Percentiles rank a stretch among this genome's conserved stretches.
Conservation (phyloP, 30 jellyfish, hydroid and myxozoan species). For the Rhopilema esculentum region DNA sequence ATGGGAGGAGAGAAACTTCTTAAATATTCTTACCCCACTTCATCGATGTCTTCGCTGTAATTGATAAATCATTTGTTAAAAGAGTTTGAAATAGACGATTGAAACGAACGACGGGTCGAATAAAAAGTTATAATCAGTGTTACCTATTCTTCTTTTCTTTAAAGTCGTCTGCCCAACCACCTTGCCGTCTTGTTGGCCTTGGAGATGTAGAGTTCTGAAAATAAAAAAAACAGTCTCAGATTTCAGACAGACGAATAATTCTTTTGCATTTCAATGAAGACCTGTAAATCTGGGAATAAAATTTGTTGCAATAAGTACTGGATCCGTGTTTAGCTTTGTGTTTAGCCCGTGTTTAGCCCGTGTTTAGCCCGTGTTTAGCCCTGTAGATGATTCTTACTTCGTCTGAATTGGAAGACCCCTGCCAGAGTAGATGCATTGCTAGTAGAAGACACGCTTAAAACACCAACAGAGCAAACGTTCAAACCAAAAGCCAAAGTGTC, state of each 20-base stretch:
- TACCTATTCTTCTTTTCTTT: constrained; percentile 86
- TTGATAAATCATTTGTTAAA: constrained; percentile 11
- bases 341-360: no score
- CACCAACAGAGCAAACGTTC: no score
- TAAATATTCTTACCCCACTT: constrained; percentile 50
- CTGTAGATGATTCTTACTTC: no score
- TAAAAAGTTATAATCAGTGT: not conserved
- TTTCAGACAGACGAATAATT: not conserved
- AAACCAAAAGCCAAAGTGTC: no score
- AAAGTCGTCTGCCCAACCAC: constrained; percentile 97
- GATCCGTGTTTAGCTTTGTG: no score
- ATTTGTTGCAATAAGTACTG: not conserved
- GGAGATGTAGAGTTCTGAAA: constrained; percentile 73
- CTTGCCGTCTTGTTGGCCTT: constrained; percentile 92
- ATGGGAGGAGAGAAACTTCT: not conserved
- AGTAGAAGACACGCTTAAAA: no score
- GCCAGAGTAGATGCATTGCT: no score
- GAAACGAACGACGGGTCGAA: constrained; percentile 4
- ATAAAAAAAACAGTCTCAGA: not conserved
- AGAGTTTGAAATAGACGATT: constrained; percentile 14
- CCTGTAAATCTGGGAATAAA: not conserved
- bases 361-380: no score
- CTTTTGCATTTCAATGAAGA: not conserved
- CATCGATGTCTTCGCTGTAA: constrained; percentile 67
- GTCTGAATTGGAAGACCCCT: no score